phyloP scores from a whole-genome alignment of 2,888 invertebrate species.

The Acanthosepion pharaonis region DNA sequence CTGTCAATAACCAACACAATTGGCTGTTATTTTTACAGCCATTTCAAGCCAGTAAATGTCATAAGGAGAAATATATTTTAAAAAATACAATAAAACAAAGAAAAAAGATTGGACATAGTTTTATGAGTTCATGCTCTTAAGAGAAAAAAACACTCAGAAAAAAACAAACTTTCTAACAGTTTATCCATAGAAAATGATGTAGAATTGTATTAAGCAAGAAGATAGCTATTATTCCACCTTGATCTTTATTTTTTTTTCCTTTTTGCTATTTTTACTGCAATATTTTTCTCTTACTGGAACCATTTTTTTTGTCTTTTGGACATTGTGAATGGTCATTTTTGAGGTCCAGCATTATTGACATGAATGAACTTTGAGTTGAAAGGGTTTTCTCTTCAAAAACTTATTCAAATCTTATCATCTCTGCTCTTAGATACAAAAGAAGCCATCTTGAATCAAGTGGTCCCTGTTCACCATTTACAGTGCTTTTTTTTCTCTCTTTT shows the following conservation, averaged over 20 bases:
- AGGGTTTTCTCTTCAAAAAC: conserved; percentile 21
- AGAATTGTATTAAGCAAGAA: background rate
- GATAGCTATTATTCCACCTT: background rate
- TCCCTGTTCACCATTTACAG: background rate
- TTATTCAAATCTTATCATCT: conserved; percentile 21
- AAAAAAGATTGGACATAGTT: background rate
- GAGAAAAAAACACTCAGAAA: background rate
- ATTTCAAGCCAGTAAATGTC: background rate
- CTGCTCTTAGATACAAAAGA: background rate
- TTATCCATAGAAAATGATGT: background rate
- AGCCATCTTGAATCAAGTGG: conserved; percentile 16
- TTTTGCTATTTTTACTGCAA: background rate
- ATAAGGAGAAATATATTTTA: background rate
- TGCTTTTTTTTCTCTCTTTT: background rate
- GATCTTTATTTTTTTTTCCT: background rate
- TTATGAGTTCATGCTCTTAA: background rate
- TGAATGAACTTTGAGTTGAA: background rate
- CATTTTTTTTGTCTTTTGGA: background rate
- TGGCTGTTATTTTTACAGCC: background rate
- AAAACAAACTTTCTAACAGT: background rate
- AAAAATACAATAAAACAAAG: background rate
- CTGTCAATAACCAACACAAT: conserved; percentile 6
- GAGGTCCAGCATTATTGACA: background rate
- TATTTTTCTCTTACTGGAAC: no score
- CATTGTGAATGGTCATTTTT: conserved; percentile 14